A percentile compares a stretch with the other conserved stretches of the same genome.
Conservation (phyloP, 2,797 vertebrate species). For the Centropyge bicolor region DNA sequence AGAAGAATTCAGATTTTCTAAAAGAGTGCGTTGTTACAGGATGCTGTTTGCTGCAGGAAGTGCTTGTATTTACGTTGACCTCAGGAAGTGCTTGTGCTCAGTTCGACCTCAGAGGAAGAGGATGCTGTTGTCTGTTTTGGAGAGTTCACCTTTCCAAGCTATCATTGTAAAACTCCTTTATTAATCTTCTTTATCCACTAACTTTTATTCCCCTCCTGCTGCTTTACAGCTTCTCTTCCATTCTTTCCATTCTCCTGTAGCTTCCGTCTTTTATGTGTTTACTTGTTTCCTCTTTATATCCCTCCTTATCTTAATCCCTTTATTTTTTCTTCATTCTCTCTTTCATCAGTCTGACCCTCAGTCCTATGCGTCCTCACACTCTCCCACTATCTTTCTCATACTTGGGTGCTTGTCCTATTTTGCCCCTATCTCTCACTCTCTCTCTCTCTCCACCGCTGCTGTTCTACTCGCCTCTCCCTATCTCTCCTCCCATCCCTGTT, state of each 20-base stretch:
- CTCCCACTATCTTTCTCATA: slow-evolving; percentile 52
- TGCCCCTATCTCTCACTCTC: slow-evolving; percentile 45
- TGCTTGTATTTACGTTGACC: slow-evolving; percentile 28
- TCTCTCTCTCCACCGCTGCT: slow-evolving; percentile 22
- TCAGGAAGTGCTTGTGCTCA: slow-evolving; percentile 37
- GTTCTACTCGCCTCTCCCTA: slow-evolving; percentile 46
- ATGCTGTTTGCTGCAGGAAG: slow-evolving; percentile 33
- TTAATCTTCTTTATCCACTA: not conserved
- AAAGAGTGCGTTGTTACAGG: slow-evolving; percentile 1
- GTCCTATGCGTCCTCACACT: slow-evolving; percentile 43
- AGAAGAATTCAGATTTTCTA: not conserved
- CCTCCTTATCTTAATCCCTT: slow-evolving; percentile 65
- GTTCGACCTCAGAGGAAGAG: slow-evolving; percentile 53
- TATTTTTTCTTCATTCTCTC: slow-evolving; percentile 49
- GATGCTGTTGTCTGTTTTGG: slow-evolving; percentile 27
- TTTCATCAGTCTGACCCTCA: slow-evolving; percentile 60
- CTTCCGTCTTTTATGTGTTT: slow-evolving; percentile 29
- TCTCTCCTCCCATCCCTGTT: slow-evolving; percentile 68
- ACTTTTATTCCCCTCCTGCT: slow-evolving; percentile 6
- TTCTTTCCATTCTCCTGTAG: slow-evolving; percentile 21
- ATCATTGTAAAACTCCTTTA: slow-evolving; percentile 2
- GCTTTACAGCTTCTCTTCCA: slow-evolving; percentile 6
- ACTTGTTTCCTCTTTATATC: slow-evolving; percentile 42
- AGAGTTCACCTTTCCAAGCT: slow-evolving; percentile 28
- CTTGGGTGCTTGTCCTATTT: slow-evolving; percentile 57